Conservation (phyloP, 1,140 invertebrate genomes). For the Bombus impatiens region DNA sequence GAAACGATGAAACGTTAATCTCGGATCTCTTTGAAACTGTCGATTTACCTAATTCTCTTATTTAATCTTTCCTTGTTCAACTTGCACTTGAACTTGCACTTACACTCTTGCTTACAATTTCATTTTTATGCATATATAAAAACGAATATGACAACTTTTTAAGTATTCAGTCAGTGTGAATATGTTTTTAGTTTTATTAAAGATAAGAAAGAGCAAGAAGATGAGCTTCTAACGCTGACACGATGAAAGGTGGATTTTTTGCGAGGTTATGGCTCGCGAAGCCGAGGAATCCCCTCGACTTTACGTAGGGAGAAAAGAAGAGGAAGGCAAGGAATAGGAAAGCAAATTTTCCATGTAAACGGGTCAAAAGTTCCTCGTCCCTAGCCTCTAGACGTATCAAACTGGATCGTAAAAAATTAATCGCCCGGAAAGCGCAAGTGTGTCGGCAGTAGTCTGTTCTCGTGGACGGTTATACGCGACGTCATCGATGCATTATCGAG, state of each 20-base stretch:
- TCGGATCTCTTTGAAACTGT: no score
- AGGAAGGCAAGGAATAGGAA: background rate
- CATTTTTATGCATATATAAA: background rate
- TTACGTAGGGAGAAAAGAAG: background rate
- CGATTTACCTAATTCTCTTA: no score
- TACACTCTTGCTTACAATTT: background rate
- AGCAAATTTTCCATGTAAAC: slow-evolving; percentile 23
- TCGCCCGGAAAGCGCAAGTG: slow-evolving; percentile 47
- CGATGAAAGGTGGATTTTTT: background rate
- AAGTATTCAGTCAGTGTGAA: background rate
- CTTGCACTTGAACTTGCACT: no score
- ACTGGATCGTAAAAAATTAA: slow-evolving; percentile 52
- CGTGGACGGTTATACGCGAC: slow-evolving; percentile 17
- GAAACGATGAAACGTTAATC: no score
- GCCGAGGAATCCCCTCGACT: background rate
- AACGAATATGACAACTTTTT: background rate
- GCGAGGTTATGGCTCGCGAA: background rate
- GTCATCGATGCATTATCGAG: slow-evolving; percentile 18
- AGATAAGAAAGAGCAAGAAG: background rate
- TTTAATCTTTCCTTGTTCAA: no score
- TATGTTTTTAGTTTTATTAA: background rate
- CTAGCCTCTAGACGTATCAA: slow-evolving; percentile 31
- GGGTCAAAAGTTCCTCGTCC: slow-evolving; percentile 40
- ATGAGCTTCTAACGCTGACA: background rate
- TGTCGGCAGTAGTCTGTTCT: slow-evolving; percentile 28